These are phyloP conservation scores for Tenthredo scrophulariae DNA, from an alignment of 2,888 invertebrate species.

Conservation along the genomic window DNA sequence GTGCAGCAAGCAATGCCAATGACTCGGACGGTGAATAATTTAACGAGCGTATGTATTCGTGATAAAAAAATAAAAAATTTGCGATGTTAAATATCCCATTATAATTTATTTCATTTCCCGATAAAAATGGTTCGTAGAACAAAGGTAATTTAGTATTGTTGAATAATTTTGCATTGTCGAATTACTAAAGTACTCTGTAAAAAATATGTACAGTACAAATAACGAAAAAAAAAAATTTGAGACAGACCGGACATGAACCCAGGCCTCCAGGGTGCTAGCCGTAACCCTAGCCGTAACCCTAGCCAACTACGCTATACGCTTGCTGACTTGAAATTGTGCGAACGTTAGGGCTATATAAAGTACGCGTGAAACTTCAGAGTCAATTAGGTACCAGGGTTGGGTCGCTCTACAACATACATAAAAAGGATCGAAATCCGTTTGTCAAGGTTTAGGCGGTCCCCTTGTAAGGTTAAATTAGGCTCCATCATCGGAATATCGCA, in stretches of 20 bases:
- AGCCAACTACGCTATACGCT: constrained; percentile 24
- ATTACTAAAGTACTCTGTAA: neutral
- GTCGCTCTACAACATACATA: neutral
- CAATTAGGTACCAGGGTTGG: neutral
- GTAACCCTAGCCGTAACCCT: too few species aligned
- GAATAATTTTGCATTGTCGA: neutral
- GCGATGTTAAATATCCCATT: neutral
- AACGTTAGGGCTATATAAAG: neutral
- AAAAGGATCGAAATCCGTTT: constrained; percentile 10
- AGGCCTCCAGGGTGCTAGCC: too few species aligned
- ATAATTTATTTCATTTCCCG: too few species aligned
- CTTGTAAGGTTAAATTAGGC: neutral
- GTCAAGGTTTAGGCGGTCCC: neutral
- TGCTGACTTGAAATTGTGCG: neutral
- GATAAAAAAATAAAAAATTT: neutral
- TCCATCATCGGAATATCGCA: too few species aligned
- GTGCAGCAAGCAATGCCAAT: neutral
- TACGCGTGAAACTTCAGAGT: neutral
- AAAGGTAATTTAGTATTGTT: too few species aligned
- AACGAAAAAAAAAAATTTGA: constrained; percentile 3
- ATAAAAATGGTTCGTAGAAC: too few species aligned
- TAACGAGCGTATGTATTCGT: too few species aligned
- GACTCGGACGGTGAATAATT: constrained; percentile 5
- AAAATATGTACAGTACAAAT: neutral
- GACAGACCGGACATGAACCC: too few species aligned